Evolutionary conservation across 2,113 vertebrate species (phyloP), one percentile per base, ranked within the genome.

Genomic region (Prunella himalayana): DNA sequence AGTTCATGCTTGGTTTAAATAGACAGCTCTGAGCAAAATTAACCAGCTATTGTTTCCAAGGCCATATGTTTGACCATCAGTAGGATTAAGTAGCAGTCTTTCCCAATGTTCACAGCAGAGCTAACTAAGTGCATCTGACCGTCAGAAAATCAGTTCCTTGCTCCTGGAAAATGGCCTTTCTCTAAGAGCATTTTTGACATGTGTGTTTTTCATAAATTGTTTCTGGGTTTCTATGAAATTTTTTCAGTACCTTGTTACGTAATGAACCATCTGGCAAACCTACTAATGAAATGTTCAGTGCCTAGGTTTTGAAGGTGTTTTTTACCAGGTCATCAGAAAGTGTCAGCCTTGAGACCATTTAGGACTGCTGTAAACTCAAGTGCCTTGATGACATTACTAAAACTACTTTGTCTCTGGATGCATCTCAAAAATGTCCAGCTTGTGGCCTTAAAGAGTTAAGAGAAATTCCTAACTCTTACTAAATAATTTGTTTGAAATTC

Each of bases 1-100:
- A 42, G n/a, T 66, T 82, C 37, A 22, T 69, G 11, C 28, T 83
- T 92, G 22, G 23, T 77, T 86, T 81, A n/a, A 90, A 84, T 53
- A 80, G 66, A 69, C 30, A 56, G 65, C 77, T 79, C 47, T 87
- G 61, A 88, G 88, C 70, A 82, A 53, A 91, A 63, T 78, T 81
- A 86, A 66, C 44, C 30, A 80, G 61, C 79, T 87, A 19, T 95
- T 94, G 59, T 93, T 96, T 94, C 28, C 61, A 75, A 66, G 50
- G 42, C 79, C 51, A 5, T 80, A 35, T 78, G 68, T 95, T 90
- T 95, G 68, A 53, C 78, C 72, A 54, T 88, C 73, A 77, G 63
- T 54, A 64, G 85, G 21, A 80, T 47, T 75, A 86, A 92, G 85
- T 68, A 90, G 56, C 75, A 66, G 19, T 39, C 22, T 72, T 75